Evolutionary conservation across 2,888 invertebrate species (phyloP).

Genomic region (Teleogryllus oceanicus): DNA sequence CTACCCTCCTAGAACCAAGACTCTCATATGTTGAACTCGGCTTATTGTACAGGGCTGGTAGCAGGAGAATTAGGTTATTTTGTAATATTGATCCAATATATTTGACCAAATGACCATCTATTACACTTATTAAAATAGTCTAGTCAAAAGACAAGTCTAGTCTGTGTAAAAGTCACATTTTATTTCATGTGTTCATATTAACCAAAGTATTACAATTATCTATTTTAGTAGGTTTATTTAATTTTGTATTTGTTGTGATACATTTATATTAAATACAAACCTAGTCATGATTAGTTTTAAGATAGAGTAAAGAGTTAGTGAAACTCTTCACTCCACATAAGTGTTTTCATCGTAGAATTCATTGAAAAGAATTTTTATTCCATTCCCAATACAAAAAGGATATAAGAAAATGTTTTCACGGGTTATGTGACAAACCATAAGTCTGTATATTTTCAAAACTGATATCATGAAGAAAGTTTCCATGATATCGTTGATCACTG

Average conservation of each 20-base stretch:
- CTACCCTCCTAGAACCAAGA: slow-evolving; percentile 29
- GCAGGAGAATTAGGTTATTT: slow-evolving; percentile 34
- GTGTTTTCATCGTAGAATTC: slow-evolving; percentile 11
- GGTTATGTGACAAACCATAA: not conserved
- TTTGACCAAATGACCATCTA: slow-evolving; percentile 31
- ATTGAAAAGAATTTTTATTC: slow-evolving; percentile 9
- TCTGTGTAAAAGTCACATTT: slow-evolving; percentile 29
- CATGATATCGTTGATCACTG: slow-evolving; percentile 4
- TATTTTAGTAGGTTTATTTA: slow-evolving; percentile 23
- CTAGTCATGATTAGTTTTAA: slow-evolving; percentile 29
- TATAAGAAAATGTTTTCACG: not conserved
- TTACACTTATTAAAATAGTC: slow-evolving; percentile 28
- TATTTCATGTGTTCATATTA: slow-evolving; percentile 33
- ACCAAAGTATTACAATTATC: slow-evolving; percentile 22
- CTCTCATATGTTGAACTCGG: slow-evolving; percentile 20
- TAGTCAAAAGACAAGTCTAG: slow-evolving; percentile 31
- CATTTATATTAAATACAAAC: slow-evolving; percentile 24
- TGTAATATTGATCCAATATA: slow-evolving; percentile 31
- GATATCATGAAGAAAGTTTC: slow-evolving; percentile 18
- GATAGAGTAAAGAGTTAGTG: not conserved
- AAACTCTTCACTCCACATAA: slow-evolving; percentile 18
- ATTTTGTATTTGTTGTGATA: slow-evolving; percentile 30
- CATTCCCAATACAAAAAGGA: not conserved
- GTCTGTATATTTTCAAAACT: slow-evolving; percentile 18
- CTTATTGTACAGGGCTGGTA: slow-evolving; percentile 25